Conservation (phyloP, 2,888 invertebrate species). For the Mechanitis mazaeus region DNA sequence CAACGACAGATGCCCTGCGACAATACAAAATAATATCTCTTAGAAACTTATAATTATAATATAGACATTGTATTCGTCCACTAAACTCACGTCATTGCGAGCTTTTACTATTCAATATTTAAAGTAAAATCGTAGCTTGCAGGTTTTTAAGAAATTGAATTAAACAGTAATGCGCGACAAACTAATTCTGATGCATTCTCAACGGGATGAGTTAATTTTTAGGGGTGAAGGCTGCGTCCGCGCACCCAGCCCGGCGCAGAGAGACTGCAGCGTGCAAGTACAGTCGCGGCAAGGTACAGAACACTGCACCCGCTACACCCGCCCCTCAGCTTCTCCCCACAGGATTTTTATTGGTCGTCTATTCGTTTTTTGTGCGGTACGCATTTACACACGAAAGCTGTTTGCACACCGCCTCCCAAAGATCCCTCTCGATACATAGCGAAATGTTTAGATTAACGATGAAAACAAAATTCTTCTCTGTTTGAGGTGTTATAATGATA, state of each 20-base stretch:
- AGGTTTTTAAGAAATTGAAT: too few relatives aligned
- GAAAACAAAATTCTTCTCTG: constrained; percentile 41
- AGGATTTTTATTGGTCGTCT: constrained; percentile 72
- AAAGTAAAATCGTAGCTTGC: too few relatives aligned
- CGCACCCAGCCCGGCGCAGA: constrained; percentile 65
- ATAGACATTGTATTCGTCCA: not conserved
- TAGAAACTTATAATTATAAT: constrained; percentile 16
- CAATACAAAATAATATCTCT: constrained; percentile 43
- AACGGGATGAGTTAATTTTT: constrained; percentile 6
- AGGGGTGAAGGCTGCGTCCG: constrained; percentile 66
- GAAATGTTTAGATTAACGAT: constrained; percentile 60
- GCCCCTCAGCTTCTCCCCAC: constrained; percentile 70
- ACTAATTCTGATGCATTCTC: constrained; percentile 21
- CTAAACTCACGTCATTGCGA: constrained; percentile 60
- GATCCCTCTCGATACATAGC: constrained; percentile 61
- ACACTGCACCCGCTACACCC: constrained; percentile 63
- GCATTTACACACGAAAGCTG: constrained; percentile 69
- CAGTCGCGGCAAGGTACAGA: constrained; percentile 51
- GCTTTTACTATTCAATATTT: too few relatives aligned
- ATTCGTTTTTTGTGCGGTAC: constrained; percentile 68
- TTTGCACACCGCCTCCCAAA: constrained; percentile 60
- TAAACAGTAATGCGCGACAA: constrained; percentile 26
- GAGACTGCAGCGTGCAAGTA: constrained; percentile 67
- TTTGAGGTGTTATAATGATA: constrained; percentile 24
- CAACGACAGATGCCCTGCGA: constrained; percentile 61